phyloP scores from a whole-genome alignment of 2,113 vertebrate genomes.

The Himantopus leucocephalus region DNA sequence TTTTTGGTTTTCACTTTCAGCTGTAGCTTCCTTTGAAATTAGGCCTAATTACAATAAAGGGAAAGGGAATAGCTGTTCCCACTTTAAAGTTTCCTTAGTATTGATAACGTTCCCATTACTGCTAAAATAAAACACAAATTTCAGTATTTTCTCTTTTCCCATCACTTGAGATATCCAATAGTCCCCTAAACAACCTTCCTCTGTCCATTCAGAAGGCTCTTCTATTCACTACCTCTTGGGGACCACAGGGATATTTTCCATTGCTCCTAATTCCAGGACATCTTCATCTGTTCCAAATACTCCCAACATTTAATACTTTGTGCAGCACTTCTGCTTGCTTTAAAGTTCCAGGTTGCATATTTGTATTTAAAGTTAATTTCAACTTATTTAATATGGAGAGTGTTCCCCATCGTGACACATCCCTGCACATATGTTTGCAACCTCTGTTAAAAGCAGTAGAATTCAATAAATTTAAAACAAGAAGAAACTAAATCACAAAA shows the following conservation, averaged over 20 bases:
- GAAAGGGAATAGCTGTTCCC: neutral
- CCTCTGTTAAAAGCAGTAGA: neutral
- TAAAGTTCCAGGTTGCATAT: neutral
- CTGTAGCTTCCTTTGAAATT: neutral
- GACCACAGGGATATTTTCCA: neutral
- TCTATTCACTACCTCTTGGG: neutral
- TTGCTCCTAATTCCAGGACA: neutral
- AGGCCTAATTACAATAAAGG: neutral
- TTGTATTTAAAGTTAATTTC: neutral
- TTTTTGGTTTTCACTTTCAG: neutral
- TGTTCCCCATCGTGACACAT: neutral
- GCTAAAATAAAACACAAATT: neutral
- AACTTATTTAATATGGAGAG: neutral
- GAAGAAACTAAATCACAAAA: neutral
- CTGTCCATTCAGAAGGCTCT: neutral
- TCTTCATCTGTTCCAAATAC: fast-evolving
- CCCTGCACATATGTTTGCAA: fast-evolving
- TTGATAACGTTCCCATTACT: neutral
- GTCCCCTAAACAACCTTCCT: neutral
- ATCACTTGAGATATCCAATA: neutral
- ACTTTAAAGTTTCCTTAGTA: neutral
- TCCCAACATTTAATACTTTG: neutral
- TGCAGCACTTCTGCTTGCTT: neutral
- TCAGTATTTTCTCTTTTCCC: neutral
- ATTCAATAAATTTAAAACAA: neutral